These are phyloP conservation scores for Polypedilum pembai DNA, from an alignment of 1,140 invertebrate genomes.

Conservation along the genomic window DNA sequence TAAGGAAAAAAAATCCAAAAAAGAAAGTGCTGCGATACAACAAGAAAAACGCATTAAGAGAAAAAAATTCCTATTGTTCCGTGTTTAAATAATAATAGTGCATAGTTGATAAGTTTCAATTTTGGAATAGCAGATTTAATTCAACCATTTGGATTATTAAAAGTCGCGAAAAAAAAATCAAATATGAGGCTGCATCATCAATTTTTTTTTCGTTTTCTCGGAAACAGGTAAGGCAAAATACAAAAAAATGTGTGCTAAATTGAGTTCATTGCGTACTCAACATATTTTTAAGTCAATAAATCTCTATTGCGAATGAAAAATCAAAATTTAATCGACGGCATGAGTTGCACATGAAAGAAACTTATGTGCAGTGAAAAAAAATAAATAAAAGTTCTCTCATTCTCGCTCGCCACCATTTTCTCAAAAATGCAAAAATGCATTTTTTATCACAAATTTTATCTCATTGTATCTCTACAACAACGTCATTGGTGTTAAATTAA, in stretches of 20 bases:
- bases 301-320: neutral
- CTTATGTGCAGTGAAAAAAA: neutral
- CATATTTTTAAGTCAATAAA: neutral
- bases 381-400: neutral
- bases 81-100: neutral
- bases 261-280: neutral
- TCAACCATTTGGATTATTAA: neutral
- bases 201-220: constrained; percentile 23
- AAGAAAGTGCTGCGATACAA: constrained; percentile 8
- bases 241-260: neutral
- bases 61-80: neutral
- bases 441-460: neutral
- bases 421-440: constrained; percentile 13
- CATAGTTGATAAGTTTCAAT: neutral
- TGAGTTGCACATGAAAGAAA: neutral
- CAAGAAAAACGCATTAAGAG: constrained; percentile 1
- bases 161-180: neutral
- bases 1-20: neutral
- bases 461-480: neutral
- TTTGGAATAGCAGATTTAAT: neutral
- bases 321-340: constrained; percentile 10
- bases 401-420: constrained; percentile 18
- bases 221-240: neutral
- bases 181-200: constrained; percentile 4
- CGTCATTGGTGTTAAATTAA: neutral